Evolutionary conservation across 2,113 vertebrate species (phyloP), one percentile per base, ranked within the genome.

Genomic region (Chrysemys picta): DNA sequence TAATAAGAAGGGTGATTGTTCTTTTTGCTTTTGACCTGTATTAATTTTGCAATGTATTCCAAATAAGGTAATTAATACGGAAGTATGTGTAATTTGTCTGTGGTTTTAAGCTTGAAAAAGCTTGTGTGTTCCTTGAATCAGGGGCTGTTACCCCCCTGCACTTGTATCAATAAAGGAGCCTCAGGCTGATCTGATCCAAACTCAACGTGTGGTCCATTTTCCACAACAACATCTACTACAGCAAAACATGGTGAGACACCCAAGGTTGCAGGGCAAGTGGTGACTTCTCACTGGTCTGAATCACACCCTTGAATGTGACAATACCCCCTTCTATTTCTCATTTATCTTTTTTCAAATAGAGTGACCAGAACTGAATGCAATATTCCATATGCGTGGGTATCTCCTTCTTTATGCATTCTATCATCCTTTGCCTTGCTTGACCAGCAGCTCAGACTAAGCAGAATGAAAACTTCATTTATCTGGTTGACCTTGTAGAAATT

Each of bases 401-500:
- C 31, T 6, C 12, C 11, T 62, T 72, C 65, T 72, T 10, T 38
- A n/a, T 38, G 16, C 21, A 72, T 72, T 72, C n/a, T 38, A 38
- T 19, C 16, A 19, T 42, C 21, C 42, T 42, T 75, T 75, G 38
- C 38, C 24, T 75, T 75, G 5, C 10, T 75, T 75, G 10, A 75
- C 38, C n/a, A 42, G n/a, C 19, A 42, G 42, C 11, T 12, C 38
- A 42, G 10, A 76, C 21, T 45, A 22, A 76, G 42, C 21, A 45
- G 72, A 45, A 76, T 12, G 42, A 42, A 76, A 76, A 45, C 10
- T 22, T 25, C 22, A 11, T 79, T 96, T 93, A 82, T 91, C 89
- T 87, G 92, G 53, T 80, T 90, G 91, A 91, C 80, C 93, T 94
- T 87, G 84, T 72, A 94, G 78, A 85, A 93, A 92, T 96, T 88